Evolutionary conservation across 2,888 invertebrate species (phyloP).

Genomic region (Ochlodes sylvanus): DNA sequence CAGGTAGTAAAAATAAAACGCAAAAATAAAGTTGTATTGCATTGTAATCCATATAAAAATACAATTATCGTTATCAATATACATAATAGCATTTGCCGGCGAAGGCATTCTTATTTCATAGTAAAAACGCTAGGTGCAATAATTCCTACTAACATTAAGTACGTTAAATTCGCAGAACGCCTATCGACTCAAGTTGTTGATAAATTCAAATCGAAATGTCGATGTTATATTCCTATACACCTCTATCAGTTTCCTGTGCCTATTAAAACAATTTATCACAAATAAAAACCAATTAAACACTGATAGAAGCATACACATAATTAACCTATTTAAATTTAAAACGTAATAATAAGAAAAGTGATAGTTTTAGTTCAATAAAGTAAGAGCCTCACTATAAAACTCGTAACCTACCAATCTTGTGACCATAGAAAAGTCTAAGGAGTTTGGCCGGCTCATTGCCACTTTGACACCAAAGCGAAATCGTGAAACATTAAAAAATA

Average conservation of each 20-base stretch:
- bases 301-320: constrained; percentile 20
- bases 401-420: constrained; percentile 29
- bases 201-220: constrained; percentile 6
- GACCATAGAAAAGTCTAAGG: constrained; percentile 40
- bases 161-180: constrained; percentile 64
- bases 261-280: constrained; percentile 32
- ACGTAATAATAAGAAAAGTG: constrained; percentile 17
- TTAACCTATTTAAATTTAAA: neutral
- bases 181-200: constrained; percentile 45
- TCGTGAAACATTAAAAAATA: constrained; percentile 41
- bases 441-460: constrained; percentile 44
- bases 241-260: constrained; percentile 20
- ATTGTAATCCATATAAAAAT: constrained; percentile 82
- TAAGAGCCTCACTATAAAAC: constrained; percentile 34
- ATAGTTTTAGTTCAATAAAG: constrained; percentile 11
- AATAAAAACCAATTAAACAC: constrained; percentile 25
- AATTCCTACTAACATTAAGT: constrained; percentile 69
- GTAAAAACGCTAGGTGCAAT: constrained; percentile 68
- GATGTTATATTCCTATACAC: constrained; percentile 1
- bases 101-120: constrained; percentile 62
- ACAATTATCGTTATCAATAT: constrained; percentile 77
- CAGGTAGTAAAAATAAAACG: constrained; percentile 55
- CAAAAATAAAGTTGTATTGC: constrained; percentile 52
- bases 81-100: constrained; percentile 75
- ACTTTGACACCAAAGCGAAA: constrained; percentile 48